These are phyloP conservation scores for Silurus aristotelis DNA, from an alignment of 2,797 vertebrate species.

Conservation along the genomic window DNA sequence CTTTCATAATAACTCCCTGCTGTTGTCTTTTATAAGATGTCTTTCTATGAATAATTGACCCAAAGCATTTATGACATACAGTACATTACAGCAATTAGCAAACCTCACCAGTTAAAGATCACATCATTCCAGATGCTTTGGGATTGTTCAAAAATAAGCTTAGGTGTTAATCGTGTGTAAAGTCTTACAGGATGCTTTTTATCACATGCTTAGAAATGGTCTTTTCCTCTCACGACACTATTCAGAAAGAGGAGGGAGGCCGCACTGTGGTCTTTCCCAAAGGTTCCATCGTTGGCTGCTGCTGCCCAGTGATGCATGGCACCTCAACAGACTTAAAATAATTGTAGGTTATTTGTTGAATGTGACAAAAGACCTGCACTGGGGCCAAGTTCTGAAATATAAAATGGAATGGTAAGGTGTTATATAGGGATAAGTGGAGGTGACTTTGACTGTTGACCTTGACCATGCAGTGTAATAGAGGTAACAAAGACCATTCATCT, in stretches of 20 bases:
- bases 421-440: constrained; percentile 50
- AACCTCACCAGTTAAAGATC: background rate
- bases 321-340: constrained; percentile 62
- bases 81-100: background rate
- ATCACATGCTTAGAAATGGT: background rate
- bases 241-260: constrained; percentile 14
- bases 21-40: background rate
- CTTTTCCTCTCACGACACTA: constrained; percentile 13
- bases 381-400: constrained; percentile 52
- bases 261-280: constrained; percentile 36
- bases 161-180: background rate
- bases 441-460: constrained; percentile 58
- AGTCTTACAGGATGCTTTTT: background rate
- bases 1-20: background rate
- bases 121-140: background rate
- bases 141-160: background rate
- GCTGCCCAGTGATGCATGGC: constrained; percentile 53
- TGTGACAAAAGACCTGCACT: constrained; percentile 64
- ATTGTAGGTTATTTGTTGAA: constrained; percentile 61
- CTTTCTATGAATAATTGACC: background rate
- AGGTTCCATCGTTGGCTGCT: constrained; percentile 33
- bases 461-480: constrained; percentile 50
- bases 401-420: constrained; percentile 52
- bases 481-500: constrained; percentile 30
- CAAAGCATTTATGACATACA: background rate